Conservation (phyloP, 2,888 invertebrate genomes). For the Frankliniella fusca region DNA sequence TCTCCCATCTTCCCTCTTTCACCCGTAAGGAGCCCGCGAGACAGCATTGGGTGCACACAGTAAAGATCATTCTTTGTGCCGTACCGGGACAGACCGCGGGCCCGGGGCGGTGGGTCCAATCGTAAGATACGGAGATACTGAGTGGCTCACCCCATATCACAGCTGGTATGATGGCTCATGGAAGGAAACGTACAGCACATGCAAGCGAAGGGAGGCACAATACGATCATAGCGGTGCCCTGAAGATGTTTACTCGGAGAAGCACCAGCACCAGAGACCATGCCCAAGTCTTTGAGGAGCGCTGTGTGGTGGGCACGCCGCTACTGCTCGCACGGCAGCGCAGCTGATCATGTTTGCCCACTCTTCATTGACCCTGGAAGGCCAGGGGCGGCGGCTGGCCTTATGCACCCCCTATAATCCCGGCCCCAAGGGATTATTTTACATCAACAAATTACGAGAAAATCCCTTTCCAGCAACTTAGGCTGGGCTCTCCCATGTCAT, state of each 20-base stretch:
- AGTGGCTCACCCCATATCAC: no score
- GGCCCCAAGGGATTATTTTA: slow-evolving; percentile 7
- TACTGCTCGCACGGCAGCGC: background rate
- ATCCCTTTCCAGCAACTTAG: background rate
- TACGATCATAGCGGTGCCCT: no score
- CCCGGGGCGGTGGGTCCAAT: background rate
- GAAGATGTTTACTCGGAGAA: no score
- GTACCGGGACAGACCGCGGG: no score
- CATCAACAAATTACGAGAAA: slow-evolving; percentile 3
- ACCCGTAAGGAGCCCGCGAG: no score
- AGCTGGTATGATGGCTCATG: no score
- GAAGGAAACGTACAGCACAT: background rate
- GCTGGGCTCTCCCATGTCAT: background rate
- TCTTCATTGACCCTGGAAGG: background rate
- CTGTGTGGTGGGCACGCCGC: background rate
- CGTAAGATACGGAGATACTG: no score
- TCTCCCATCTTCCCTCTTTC: no score
- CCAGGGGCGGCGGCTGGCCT: background rate
- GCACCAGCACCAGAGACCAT: no score
- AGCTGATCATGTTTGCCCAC: background rate
- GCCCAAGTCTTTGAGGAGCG: background rate
- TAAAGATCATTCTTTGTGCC: background rate
- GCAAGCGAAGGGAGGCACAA: background rate
- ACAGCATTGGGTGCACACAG: no score
- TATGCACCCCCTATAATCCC: background rate